phyloP scores from a whole-genome alignment of 2,797 vertebrate genomes.

The Morus bassanus region DNA sequence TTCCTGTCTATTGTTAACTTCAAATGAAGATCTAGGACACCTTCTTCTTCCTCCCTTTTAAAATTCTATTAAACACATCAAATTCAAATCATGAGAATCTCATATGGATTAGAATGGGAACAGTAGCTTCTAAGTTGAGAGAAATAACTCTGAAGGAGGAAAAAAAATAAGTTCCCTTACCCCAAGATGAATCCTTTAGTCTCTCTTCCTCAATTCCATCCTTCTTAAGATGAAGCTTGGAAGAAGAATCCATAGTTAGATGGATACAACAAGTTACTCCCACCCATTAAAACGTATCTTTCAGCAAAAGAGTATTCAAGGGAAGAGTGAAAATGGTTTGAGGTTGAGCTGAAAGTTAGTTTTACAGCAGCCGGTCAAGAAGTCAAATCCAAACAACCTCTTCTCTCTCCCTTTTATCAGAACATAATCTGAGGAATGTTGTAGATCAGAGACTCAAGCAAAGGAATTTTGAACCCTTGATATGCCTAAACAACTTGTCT shows the following conservation, averaged over 20 bases:
- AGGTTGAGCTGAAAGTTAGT: background rate
- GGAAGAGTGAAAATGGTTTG: background rate
- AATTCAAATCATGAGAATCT: constrained; percentile 4
- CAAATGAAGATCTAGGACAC: background rate
- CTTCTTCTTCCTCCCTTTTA: background rate
- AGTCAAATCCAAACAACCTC: background rate
- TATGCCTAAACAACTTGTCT: background rate
- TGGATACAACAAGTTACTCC: background rate
- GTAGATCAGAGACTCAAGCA: background rate
- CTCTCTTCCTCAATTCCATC: constrained; percentile 20
- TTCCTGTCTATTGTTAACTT: constrained; percentile 8
- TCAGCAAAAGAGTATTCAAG: constrained; percentile 18
- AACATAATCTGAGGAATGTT: constrained; percentile 19
- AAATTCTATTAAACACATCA: background rate
- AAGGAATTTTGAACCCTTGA: background rate
- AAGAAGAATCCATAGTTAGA: constrained; percentile 42
- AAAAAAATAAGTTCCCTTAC: constrained; percentile 10
- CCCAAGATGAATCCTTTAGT: background rate
- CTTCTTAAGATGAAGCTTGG: constrained; percentile 22
- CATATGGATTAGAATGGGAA: background rate
- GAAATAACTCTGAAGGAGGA: background rate
- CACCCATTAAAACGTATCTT: background rate
- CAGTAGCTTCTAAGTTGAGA: background rate
- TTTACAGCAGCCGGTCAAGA: background rate
- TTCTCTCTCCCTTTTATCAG: background rate